Evolutionary conservation across 2,888 invertebrate species (phyloP), one percentile per base, ranked within the genome.

Genomic region (Lithophane leautieri): DNA sequence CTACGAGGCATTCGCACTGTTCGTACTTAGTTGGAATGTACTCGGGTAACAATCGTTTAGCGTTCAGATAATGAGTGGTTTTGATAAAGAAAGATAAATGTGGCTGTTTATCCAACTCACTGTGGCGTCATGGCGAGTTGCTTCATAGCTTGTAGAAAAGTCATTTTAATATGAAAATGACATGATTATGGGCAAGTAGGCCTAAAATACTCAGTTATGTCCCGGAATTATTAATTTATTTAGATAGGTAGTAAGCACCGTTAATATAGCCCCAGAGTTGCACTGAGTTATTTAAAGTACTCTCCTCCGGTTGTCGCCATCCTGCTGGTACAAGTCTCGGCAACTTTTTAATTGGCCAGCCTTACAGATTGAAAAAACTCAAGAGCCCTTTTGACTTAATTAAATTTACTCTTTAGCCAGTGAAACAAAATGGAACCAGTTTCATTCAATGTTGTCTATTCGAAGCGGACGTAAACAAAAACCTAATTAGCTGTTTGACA

Each of bases 271-370:
- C 86, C 69, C 84, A 72, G 88, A 91, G 90, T 90, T 90, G 88
- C 85, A 81, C 85, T 89, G 89, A 89, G 88, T 89, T 91, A 93
- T 85, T 92, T 91, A 84, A 90, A 93, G 94, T 84, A 89, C 93
- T 90, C 93, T 94, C 86, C 80, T 87, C 86, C 88, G 89, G 92
- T 93, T 94, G 94, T 94, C 93, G 94, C 92, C 91, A 90, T 89
- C 89, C 91, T 89, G 73, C 71, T 82, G 81, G 90, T 89, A 92
- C 91, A 91, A 93, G 91, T 90, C 92, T 90, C 92, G 86, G 91
- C 91, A 94, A 95, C 94, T 94, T 95, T 95, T 95, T 95, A 95
- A 95, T 94, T 95, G 95, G 94, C 95, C 91, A 89, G 90, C 90
- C 90, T 91, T 91, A 92, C 92, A 91, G 93, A 94, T 94, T 94